Evolutionary conservation across 2,888 invertebrate genomes (phyloP).

Genomic region (Therioaphis trifolii): DNA sequence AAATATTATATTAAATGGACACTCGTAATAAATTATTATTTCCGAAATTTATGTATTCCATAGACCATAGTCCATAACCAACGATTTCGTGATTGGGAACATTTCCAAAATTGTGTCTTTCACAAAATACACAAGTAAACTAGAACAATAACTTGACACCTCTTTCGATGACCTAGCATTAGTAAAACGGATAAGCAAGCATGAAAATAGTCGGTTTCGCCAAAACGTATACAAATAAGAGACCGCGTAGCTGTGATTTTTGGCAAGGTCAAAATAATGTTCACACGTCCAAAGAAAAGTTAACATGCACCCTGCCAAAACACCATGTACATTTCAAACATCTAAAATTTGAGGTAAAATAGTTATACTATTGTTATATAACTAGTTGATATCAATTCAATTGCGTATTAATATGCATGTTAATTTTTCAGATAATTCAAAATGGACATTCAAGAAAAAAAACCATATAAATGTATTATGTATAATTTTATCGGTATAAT

Average conservation of each 20-base stretch:
- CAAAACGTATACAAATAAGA: slow-evolving; percentile 29
- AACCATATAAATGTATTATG: too few species aligned
- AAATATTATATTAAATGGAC: too few species aligned
- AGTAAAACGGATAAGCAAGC: slow-evolving; percentile 19
- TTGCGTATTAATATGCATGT: too few species aligned
- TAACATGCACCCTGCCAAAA: slow-evolving; percentile 16
- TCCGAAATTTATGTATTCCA: too few species aligned
- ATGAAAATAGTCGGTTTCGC: slow-evolving; percentile 11
- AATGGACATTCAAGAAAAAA: too few species aligned
- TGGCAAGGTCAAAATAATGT: slow-evolving; percentile 26
- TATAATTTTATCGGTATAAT: too few species aligned
- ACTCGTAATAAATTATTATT: too few species aligned
- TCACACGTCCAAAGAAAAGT: neutral
- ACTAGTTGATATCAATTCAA: too few species aligned
- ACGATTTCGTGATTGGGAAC: slow-evolving; percentile 17
- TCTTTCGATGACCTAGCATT: neutral
- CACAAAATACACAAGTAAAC: neutral
- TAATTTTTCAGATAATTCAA: too few species aligned
- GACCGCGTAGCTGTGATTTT: neutral
- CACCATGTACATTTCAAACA: neutral
- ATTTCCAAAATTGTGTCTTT: slow-evolving; percentile 8
- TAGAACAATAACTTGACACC: slow-evolving; percentile 8
- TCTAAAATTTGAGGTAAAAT: neutral
- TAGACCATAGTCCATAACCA: too few species aligned
- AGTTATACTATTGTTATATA: too few species aligned